Percentiles rank a stretch among this genome's conserved stretches.
Conservation (phyloP, 2,888 invertebrate species). For the Cantharis rustica region DNA sequence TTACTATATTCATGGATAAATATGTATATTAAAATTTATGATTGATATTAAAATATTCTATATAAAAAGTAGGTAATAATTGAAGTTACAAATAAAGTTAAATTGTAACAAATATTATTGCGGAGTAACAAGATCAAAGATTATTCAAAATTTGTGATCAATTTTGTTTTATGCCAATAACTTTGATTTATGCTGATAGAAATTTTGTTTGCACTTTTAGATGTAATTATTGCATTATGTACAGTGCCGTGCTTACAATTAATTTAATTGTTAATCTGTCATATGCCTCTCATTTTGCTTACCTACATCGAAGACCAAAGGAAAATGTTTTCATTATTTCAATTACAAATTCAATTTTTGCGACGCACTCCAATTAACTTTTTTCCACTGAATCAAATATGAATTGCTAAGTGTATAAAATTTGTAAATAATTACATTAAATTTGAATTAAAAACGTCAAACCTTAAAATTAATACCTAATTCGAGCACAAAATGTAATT, state of each 20-base stretch:
- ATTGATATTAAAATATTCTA: neutral
- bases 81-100: neutral
- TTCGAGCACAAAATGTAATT: neutral
- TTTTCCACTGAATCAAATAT: constrained; percentile 7
- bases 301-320: constrained; percentile 15
- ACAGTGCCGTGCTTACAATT: constrained; percentile 17
- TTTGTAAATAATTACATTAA: constrained; percentile 5
- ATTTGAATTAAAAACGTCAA: neutral
- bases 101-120: neutral
- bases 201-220: constrained; percentile 16
- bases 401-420: constrained; percentile 1
- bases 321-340: constrained; percentile 17
- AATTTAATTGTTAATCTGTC: constrained; percentile 19
- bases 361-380: constrained; percentile 6
- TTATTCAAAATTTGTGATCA: neutral
- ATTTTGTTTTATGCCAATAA: constrained; percentile 16
- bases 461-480: constrained; percentile 1
- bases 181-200: constrained; percentile 19
- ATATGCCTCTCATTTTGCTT: constrained; percentile 8
- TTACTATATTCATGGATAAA: neutral
- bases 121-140: neutral
- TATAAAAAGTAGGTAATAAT: too few relatives aligned
- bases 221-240: constrained; percentile 20
- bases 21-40: neutral
- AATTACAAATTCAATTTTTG: constrained; percentile 12